Evolutionary conservation across 2,797 vertebrate species (phyloP).

Genomic region (Characodon lateralis): DNA sequence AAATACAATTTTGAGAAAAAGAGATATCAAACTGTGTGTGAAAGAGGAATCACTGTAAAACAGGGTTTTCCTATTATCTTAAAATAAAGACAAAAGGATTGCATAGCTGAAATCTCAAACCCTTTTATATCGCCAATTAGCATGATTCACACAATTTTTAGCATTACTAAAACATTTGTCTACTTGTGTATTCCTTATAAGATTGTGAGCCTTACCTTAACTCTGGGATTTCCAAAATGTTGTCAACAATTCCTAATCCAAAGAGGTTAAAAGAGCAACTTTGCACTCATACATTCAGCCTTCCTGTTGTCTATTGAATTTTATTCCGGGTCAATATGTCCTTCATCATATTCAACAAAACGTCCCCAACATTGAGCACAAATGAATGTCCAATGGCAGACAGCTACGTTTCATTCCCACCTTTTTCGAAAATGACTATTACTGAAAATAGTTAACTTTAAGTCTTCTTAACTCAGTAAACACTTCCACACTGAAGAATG

Average conservation of each 20-base stretch:
- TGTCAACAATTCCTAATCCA: not conserved
- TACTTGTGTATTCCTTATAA: not conserved
- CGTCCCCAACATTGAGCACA: not conserved
- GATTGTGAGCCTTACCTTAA: not conserved
- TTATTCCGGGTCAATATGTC: too few species aligned
- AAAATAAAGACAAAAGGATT: not conserved
- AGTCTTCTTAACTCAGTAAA: not conserved
- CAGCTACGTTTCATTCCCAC: not conserved
- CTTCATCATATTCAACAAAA: not conserved
- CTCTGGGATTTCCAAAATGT: too few species aligned
- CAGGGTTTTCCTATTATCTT: not conserved
- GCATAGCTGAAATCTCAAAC: not conserved
- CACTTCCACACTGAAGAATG: not conserved
- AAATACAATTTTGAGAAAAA: too few species aligned
- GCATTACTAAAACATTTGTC: not conserved
- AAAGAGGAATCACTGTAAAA: not conserved
- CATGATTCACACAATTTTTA: not conserved
- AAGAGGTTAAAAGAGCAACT: not conserved
- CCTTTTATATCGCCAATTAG: not conserved
- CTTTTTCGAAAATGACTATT: not conserved
- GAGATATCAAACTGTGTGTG: not conserved
- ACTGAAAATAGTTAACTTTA: not conserved
- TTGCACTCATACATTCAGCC: not conserved
- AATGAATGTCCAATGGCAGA: not conserved
- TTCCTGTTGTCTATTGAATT: not conserved